Evolutionary conservation across 2,113 vertebrate genomes (phyloP).

Genomic region (Columba livia): DNA sequence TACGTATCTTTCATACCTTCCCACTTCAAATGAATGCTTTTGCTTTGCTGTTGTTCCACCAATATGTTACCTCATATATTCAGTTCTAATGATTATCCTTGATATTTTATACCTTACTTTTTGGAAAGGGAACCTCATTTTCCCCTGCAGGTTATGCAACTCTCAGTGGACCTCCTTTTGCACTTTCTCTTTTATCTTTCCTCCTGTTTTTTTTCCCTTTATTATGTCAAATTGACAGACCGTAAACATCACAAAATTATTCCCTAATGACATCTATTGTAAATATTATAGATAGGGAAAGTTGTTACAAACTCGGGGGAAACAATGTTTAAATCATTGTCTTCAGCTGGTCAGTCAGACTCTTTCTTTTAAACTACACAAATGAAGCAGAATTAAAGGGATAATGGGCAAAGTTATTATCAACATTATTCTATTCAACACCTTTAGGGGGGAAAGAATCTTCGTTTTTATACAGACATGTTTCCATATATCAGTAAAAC

Average conservation of each 20-base stretch:
- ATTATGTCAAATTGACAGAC: background rate
- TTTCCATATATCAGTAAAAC: background rate
- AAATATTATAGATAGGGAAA: background rate
- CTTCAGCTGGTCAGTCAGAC: background rate
- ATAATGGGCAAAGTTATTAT: background rate
- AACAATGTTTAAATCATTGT: background rate
- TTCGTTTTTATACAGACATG: background rate
- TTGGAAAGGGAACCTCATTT: background rate
- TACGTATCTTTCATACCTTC: rapidly evolving
- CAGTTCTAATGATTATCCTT: background rate
- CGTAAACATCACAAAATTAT: background rate
- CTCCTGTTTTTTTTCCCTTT: background rate
- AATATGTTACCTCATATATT: background rate
- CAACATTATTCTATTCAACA: background rate
- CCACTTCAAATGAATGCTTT: background rate
- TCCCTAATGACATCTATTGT: background rate
- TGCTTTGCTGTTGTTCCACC: background rate
- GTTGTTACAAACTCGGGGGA: background rate
- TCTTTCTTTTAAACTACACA: background rate
- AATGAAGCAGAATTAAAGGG: background rate
- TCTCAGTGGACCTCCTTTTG: background rate
- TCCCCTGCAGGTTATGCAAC: background rate
- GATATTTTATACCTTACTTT: background rate
- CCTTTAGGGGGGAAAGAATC: background rate
- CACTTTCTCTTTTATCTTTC: background rate